A percentile compares a stretch with the other conserved stretches of the same genome.
Evolutionary conservation across 2,797 vertebrate genomes (phyloP).

Genomic region (Oreonectes daqikongensis): DNA sequence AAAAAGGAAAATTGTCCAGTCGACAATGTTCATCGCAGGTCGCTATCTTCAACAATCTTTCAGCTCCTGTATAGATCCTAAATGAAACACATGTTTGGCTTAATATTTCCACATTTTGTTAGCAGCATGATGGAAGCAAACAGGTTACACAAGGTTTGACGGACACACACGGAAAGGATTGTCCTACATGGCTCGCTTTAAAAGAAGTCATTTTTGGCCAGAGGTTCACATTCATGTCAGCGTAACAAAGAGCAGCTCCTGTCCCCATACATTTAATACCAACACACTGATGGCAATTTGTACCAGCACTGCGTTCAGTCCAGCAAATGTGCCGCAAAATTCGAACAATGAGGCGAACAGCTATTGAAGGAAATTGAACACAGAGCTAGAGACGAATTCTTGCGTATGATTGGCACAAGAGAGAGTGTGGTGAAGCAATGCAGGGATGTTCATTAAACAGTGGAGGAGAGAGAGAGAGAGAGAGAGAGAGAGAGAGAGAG

Average conservation of each 20-base stretch:
- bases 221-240: conserved; percentile 36
- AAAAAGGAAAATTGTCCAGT: too few relatives aligned
- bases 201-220: conserved; percentile 22
- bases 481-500: conserved; percentile 23
- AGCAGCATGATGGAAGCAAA: conserved; percentile 15
- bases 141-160: conserved; percentile 1
- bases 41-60: neutral
- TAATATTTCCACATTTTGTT: conserved; percentile 32
- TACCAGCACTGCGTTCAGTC: conserved; percentile 41
- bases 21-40: neutral
- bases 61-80: neutral
- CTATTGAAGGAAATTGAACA: conserved; percentile 54
- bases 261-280: conserved; percentile 20
- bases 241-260: conserved; percentile 45
- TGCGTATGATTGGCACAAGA: conserved; percentile 23
- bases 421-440: conserved; percentile 16
- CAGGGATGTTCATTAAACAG: conserved; percentile 18
- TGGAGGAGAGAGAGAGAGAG: conserved; percentile 6
- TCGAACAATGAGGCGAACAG: conserved; percentile 42
- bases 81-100: conserved; percentile 14
- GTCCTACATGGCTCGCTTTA: neutral
- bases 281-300: conserved; percentile 55
- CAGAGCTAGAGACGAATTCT: conserved; percentile 39
- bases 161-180: neutral
- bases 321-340: conserved; percentile 47